Conservation (phyloP, 2,113 vertebrate genomes). For the Bubalus kerabau region DNA sequence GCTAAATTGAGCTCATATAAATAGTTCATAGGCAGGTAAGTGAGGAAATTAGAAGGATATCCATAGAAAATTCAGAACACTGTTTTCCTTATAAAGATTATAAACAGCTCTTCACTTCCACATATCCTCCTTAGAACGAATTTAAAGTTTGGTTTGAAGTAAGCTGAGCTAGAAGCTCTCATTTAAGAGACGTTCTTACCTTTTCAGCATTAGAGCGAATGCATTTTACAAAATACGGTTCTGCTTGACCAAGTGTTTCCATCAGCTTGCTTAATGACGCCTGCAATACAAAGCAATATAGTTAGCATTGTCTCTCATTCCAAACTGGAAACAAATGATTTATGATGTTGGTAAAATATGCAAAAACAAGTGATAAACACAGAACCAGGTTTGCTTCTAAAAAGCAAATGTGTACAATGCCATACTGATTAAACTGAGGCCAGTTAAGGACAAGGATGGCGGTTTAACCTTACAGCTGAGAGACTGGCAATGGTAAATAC, state of each 20-base stretch:
- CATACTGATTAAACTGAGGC: background rate
- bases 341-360: constrained; percentile 1
- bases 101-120: background rate
- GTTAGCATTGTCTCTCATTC: background rate
- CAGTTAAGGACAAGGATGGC: background rate
- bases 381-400: constrained; percentile 18
- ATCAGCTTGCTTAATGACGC: constrained; percentile 96
- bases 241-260: constrained; percentile 97
- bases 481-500: background rate
- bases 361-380: background rate
- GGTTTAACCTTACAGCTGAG: background rate
- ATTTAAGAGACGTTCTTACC: constrained; percentile 79
- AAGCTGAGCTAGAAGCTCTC: background rate
- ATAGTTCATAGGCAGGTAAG: background rate
- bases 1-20: constrained; percentile 15
- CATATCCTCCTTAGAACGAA: background rate
- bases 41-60: background rate
- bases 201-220: constrained; percentile 98
- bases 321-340: background rate
- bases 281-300: constrained; percentile 75
- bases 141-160: constrained; percentile 20
- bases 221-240: constrained; percentile 99
- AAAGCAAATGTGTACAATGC: background rate
- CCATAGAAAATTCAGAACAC: background rate
- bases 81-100: constrained; percentile 10